Evolutionary conservation across 2,888 invertebrate genomes (phyloP).

Genomic region (Spodoptera littoralis): DNA sequence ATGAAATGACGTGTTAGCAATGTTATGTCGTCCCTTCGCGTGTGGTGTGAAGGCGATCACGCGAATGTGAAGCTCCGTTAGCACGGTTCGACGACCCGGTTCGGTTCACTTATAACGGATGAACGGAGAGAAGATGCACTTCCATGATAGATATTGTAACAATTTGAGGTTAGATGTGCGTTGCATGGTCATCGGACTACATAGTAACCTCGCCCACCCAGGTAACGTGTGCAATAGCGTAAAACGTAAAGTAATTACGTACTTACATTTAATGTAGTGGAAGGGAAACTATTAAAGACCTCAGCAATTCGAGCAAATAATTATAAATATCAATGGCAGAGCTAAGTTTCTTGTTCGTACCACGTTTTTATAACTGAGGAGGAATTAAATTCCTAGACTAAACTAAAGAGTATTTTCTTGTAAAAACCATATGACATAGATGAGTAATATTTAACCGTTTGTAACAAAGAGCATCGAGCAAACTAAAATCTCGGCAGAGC

Average conservation of each 20-base stretch:
- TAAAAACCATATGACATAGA: constrained; percentile 1
- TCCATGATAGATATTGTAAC: constrained; percentile 11
- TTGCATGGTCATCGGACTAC: constrained; percentile 12
- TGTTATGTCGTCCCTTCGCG: constrained; percentile 50
- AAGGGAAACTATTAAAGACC: constrained; percentile 15
- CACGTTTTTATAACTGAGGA: not conserved
- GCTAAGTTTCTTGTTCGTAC: not conserved
- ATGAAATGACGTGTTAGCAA: constrained; percentile 18
- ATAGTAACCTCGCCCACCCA: constrained; percentile 6
- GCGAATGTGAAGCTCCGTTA: constrained; percentile 63
- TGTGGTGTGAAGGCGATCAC: constrained; percentile 48
- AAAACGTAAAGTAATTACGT: constrained; percentile 13
- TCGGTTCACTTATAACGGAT: constrained; percentile 50
- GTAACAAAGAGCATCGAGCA: constrained; percentile 21
- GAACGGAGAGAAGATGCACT: constrained; percentile 47
- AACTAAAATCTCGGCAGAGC: constrained; percentile 32
- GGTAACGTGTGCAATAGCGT: constrained; percentile 4
- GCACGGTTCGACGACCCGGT: constrained; percentile 60
- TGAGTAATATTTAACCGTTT: constrained; percentile 28
- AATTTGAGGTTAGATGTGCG: constrained; percentile 3
- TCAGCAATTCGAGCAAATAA: constrained; percentile 14
- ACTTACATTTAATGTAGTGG: constrained; percentile 12
- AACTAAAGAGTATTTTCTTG: not conserved
- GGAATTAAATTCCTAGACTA: not conserved
- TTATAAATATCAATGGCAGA: constrained; percentile 4